Conservation (phyloP, 2,797 vertebrate species). For the Heteromormyrus szaboi region DNA sequence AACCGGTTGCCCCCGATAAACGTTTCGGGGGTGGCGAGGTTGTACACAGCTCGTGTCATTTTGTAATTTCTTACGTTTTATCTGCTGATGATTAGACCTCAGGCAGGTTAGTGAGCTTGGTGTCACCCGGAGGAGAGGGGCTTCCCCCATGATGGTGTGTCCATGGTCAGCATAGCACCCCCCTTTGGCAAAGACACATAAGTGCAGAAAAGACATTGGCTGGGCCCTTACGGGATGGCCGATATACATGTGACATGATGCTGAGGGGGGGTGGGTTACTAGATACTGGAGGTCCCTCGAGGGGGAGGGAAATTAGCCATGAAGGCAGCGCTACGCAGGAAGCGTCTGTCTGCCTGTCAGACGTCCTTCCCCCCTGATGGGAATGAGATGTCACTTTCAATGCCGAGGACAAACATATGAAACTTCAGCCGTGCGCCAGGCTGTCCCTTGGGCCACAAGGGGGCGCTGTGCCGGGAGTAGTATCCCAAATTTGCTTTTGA, state of each 20-base stretch:
- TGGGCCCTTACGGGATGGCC: slow-evolving; percentile 29
- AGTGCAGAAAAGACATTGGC: background rate
- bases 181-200: no score
- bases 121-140: background rate
- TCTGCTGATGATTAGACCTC: background rate
- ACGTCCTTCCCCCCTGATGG: background rate
- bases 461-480: background rate
- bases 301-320: slow-evolving; percentile 46
- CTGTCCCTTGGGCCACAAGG: background rate
- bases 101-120: background rate
- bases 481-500: background rate
- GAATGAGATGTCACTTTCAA: slow-evolving; percentile 41
- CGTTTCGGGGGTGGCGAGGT: background rate
- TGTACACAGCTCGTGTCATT: background rate
- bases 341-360: slow-evolving; percentile 42
- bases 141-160: background rate
- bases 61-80: background rate
- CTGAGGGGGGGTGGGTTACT: slow-evolving; percentile 28
- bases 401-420: slow-evolving; percentile 17
- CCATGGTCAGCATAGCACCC: background rate
- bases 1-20: background rate
- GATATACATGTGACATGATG: slow-evolving; percentile 24
- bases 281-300: slow-evolving; percentile 32
- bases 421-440: slow-evolving; percentile 19
- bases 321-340: slow-evolving; percentile 38